Base-by-base conservation (phyloP, 2,113 vertebrate genomes). In the Varanus komodoensis region DNA sequence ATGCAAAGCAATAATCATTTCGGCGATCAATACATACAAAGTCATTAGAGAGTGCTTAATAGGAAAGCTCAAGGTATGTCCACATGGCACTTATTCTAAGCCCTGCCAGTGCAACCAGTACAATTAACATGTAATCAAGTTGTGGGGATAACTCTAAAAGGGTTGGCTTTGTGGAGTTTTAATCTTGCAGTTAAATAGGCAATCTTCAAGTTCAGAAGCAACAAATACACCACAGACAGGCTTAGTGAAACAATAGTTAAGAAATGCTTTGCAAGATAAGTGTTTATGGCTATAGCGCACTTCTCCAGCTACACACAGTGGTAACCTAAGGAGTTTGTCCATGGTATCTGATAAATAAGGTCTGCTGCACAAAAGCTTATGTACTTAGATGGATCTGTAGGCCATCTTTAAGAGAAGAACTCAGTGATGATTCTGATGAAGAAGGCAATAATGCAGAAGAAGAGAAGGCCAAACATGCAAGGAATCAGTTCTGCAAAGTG, bases 21-120 rank as follows among this genome's bases (percentile, higher is more conserved):
- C 86, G 87, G 73, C 71, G 67, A 91, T 82, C 82, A 86, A 91
- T 91, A 91, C 93, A 91, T 87, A 91, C 19, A 92, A 87, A 86
- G 67, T 1, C 64, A 89, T 84, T 89, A 80, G 92, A 92, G 81
- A 82, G 25, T 92, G 88, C 92, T 89, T 94, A 94, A 93, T 57
- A 89, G 85, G 73, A 93, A 75, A 87, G 80, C 91, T 93, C 88
- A 32, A 50, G 44, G 4, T 81, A 82, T 71, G 52, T 82, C 69
- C 14, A 3, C 32, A 4, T 17, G n/a, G 68, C 23, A 74, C 27
- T 74, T 57, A 32, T 79, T 74, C 32, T 23, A 81, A 27, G 11
- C 1, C 34, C 32, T 81, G 48, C 19, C 78, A 34, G 48, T 27
- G 17, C 12, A 80, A 15, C 6, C 6, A 34, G 6, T 17, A 38